phyloP scores from a whole-genome alignment of 2,113 vertebrate genomes.

The Rhineura floridana region DNA sequence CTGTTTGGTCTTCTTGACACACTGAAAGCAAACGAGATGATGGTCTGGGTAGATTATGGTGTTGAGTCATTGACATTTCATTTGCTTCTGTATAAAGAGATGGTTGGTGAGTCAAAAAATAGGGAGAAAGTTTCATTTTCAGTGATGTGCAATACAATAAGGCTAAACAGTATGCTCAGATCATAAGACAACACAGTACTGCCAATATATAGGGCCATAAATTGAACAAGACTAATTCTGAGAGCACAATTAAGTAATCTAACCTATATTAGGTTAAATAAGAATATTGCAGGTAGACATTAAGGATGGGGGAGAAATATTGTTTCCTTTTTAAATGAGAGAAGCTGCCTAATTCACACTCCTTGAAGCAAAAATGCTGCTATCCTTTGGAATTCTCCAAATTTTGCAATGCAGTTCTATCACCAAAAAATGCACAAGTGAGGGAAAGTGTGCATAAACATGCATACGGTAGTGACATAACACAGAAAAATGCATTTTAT shows the following conservation, averaged over 20 bases:
- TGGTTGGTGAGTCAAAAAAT: neutral
- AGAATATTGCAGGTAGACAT: neutral
- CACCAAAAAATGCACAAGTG: no score
- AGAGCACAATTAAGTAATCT: neutral
- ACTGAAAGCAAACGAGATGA: neutral
- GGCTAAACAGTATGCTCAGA: neutral
- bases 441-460: no score
- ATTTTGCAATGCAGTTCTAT: no score
- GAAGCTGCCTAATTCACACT: no score
- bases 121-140: neutral
- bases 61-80: neutral
- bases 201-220: neutral
- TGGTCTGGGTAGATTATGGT: neutral
- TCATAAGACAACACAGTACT: neutral
- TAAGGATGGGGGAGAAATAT: no score
- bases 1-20: neutral
- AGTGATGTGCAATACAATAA: neutral
- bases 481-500: no score
- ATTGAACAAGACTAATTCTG: neutral
- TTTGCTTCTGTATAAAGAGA: neutral
- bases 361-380: no score
- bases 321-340: no score
- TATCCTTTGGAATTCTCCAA: no score
- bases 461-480: no score
- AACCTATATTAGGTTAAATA: no score